Percentiles rank a stretch among this genome's conserved stretches.
Evolutionary conservation across 2,113 vertebrate species (phyloP).

Genomic region (Phodopus roborovskii): DNA sequence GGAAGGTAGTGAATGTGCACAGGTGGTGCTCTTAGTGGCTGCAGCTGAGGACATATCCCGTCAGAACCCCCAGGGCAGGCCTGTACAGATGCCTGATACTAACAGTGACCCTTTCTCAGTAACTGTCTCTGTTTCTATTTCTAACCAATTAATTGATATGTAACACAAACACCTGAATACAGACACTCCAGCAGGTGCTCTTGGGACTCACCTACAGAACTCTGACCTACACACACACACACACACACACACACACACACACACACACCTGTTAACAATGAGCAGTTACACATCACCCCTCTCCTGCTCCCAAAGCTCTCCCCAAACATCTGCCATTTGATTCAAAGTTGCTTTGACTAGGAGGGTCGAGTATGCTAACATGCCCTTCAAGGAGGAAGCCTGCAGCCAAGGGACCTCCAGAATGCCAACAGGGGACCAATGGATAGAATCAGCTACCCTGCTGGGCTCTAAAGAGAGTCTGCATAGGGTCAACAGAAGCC

Average conservation of each 20-base stretch:
- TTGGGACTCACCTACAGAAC: not conserved
- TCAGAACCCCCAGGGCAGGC: no score
- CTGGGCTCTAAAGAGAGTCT: not conserved
- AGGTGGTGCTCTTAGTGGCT: no score
- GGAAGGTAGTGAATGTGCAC: no score
- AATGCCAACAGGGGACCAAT: not conserved
- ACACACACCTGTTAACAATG: not conserved
- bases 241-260: not conserved
- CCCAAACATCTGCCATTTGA: no score
- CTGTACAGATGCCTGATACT: no score
- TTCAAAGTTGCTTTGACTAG: not conserved
- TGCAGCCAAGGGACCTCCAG: not conserved
- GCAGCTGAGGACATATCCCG: no score
- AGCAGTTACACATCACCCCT: not conserved
- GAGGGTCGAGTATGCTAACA: not conserved
- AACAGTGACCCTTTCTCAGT: not conserved
- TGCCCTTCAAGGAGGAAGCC: not conserved
- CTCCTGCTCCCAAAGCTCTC: not conserved
- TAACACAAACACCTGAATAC: not conserved
- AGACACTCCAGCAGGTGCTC: not conserved
- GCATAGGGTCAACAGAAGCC: fast-evolving
- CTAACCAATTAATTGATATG: not conserved
- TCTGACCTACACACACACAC: not conserved
- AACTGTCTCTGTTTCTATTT: not conserved
- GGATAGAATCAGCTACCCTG: not conserved